Conservation (phyloP, 1,140 invertebrate genomes). For the Hormaphis cornu region DNA sequence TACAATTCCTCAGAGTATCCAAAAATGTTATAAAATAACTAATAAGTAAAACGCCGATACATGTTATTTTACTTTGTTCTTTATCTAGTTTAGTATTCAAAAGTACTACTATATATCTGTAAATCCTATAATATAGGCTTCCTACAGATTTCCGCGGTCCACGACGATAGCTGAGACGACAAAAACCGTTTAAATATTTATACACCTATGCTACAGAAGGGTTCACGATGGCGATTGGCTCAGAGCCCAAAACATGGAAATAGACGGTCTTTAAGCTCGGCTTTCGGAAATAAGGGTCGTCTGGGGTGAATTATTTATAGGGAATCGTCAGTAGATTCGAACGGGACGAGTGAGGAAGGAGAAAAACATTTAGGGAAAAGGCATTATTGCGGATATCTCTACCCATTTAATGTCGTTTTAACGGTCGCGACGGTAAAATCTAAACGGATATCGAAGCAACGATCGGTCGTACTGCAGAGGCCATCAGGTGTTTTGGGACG, state of each 20-base stretch:
- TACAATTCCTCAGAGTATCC: no score
- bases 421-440: neutral
- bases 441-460: neutral
- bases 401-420: constrained; percentile 26
- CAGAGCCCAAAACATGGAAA: constrained; percentile 8
- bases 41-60: no score
- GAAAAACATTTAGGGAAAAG: constrained; percentile 16
- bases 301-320: constrained; percentile 26
- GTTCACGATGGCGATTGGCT: constrained; percentile 3
- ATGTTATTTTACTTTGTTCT: no score
- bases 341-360: neutral
- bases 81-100: constrained; percentile 23
- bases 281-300: constrained; percentile 4
- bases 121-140: no score
- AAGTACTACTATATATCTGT: neutral
- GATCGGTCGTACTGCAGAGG: neutral
- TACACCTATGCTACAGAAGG: neutral
- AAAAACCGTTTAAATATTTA: constrained; percentile 23
- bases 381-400: no score
- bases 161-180: neutral
- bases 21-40: no score
- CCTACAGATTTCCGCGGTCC: no score
- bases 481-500: neutral
- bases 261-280: neutral
- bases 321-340: neutral